Percentiles rank a stretch among this genome's conserved stretches.
These are phyloP conservation scores for Congeria kusceri DNA, from an alignment of 2,888 invertebrate genomes.

Conservation along the genomic window DNA sequence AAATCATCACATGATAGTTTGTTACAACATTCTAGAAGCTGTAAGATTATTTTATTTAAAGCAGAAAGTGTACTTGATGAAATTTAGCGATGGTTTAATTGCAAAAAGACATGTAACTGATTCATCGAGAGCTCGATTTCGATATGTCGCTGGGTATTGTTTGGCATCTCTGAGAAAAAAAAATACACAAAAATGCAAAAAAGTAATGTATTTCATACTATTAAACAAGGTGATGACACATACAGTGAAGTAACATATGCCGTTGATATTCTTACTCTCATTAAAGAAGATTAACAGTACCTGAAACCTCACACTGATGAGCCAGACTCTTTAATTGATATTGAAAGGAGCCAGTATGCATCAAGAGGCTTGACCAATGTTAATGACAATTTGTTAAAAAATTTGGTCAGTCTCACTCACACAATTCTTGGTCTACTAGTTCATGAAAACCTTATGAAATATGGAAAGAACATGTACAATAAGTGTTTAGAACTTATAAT, in stretches of 20 bases:
- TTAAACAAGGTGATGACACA: not conserved
- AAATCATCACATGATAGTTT: conserved; percentile 18
- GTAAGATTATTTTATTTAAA: conserved; percentile 17
- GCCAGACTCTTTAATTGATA: conserved; percentile 17
- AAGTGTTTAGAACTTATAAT: conserved; percentile 1
- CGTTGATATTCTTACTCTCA: too few species aligned
- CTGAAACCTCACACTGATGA: not conserved
- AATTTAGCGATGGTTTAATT: not conserved
- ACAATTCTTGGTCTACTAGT: not conserved
- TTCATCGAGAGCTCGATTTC: conserved; percentile 25
- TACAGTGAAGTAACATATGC: conserved; percentile 12
- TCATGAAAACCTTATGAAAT: conserved; percentile 5
- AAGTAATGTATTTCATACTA: conserved; percentile 9
- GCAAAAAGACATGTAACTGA: conserved; percentile 17
- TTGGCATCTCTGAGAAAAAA: conserved; percentile 25
- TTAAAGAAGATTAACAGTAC: conserved; percentile 23
- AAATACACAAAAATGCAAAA: conserved; percentile 12
- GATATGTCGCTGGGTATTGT: conserved; percentile 41
- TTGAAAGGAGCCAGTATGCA: conserved; percentile 3
- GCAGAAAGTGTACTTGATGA: conserved; percentile 14
- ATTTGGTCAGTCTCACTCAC: conserved; percentile 11
- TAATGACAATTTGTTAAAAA: conserved; percentile 1
- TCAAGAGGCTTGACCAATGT: conserved; percentile 9
- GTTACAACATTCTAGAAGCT: conserved; percentile 20
- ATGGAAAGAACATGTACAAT: conserved; percentile 14